These are phyloP conservation scores for Baronia brevicornis DNA, from an alignment of 2,888 invertebrate species.

Conservation along the genomic window DNA sequence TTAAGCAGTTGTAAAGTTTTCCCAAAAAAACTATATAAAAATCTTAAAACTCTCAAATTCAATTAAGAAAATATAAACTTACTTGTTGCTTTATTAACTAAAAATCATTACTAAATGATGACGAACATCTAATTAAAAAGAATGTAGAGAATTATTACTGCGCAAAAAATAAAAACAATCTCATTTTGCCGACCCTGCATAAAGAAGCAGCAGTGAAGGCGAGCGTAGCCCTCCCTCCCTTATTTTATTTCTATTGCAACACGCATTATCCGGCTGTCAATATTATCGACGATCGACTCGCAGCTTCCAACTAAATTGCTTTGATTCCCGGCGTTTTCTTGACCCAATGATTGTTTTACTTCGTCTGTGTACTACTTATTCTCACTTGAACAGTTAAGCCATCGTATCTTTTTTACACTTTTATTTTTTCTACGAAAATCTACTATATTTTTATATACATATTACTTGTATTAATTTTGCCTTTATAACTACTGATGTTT, in stretches of 20 bases:
- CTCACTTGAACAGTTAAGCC: constrained; percentile 2
- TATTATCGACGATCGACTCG: constrained; percentile 55
- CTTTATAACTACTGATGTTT: no score
- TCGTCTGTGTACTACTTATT: constrained; percentile 21
- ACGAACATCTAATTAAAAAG: neutral
- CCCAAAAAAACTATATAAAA: no score
- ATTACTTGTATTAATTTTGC: no score
- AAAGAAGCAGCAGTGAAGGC: neutral
- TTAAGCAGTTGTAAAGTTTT: no score
- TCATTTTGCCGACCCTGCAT: constrained; percentile 29
- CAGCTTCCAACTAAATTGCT: constrained; percentile 46
- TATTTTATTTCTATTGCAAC: constrained; percentile 54
- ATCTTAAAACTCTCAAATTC: no score
- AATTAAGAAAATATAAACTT: no score
- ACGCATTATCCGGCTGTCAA: constrained; percentile 60
- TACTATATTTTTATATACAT: no score
- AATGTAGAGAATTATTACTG: no score
- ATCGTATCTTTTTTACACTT: no score
- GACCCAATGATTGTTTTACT: constrained; percentile 30
- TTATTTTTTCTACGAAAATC: no score
- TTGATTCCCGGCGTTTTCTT: constrained; percentile 32
- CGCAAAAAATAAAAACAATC: constrained; percentile 2
- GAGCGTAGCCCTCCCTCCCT: constrained; percentile 21
- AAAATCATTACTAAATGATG: no score
- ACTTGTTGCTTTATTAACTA: no score